These are phyloP conservation scores for Mionectes olivaceus DNA, from an alignment of 2,797 vertebrate species.

Conservation along the genomic window DNA sequence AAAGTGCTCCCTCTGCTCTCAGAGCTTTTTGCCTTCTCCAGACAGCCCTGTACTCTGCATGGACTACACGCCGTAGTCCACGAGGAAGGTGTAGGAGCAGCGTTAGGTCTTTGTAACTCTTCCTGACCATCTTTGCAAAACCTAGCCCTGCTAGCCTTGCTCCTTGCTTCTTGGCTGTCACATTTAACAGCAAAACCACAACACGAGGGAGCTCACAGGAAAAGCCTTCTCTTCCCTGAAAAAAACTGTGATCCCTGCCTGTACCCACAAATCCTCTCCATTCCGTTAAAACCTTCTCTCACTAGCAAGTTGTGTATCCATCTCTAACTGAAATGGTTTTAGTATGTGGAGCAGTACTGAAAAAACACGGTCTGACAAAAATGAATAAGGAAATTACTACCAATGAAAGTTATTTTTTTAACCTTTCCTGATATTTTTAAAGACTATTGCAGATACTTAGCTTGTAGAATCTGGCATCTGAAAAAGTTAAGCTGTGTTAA, in stretches of 20 bases:
- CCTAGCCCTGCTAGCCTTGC: background rate
- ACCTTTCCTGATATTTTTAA: background rate
- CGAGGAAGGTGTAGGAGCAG: background rate
- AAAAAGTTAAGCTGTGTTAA: background rate
- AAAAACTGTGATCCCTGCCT: background rate
- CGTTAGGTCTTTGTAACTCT: background rate
- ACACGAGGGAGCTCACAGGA: background rate
- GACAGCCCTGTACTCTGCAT: background rate
- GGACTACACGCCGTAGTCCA: background rate
- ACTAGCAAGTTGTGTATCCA: background rate
- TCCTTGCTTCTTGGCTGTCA: accelerated
- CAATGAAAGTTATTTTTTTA: background rate
- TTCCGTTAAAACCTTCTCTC: background rate
- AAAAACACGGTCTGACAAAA: background rate
- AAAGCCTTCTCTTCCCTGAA: background rate
- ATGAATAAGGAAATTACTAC: background rate
- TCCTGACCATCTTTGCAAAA: background rate
- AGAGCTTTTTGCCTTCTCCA: background rate
- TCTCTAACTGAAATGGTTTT: background rate
- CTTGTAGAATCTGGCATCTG: background rate
- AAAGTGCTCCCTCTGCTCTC: accelerated
- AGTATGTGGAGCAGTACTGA: background rate
- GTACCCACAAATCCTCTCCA: background rate
- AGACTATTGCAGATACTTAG: background rate
- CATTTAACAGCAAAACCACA: background rate